A percentile compares a stretch with the other conserved stretches of the same genome.
These are phyloP conservation scores for Teleiodes luculella DNA, from an alignment of 2,888 invertebrate genomes.

Conservation along the genomic window DNA sequence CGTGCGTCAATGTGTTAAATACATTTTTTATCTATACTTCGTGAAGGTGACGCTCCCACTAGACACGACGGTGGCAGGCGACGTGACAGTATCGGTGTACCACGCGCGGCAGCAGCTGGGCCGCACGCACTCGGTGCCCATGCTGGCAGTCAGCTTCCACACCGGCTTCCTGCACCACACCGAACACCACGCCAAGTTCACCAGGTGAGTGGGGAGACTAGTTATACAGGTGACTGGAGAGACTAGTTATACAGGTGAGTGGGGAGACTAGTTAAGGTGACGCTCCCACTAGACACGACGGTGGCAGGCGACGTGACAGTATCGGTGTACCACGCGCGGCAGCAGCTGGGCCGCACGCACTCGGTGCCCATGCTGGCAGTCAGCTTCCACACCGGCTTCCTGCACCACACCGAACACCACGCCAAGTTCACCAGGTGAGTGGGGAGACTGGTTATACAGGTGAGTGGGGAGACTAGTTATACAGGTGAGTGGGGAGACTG, in stretches of 20 bases:
- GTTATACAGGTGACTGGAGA: not conserved
- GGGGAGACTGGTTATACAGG: not conserved
- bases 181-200: slow-evolving; percentile 84
- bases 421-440: slow-evolving; percentile 9
- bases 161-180: slow-evolving; percentile 89
- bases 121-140: slow-evolving; percentile 89
- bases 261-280: too few species aligned
- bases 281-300: slow-evolving; percentile 85
- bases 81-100: slow-evolving; percentile 88
- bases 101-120: slow-evolving; percentile 94
- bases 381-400: slow-evolving; percentile 93
- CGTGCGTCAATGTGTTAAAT: too few species aligned
- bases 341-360: slow-evolving; percentile 89
- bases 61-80: slow-evolving; percentile 89
- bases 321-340: slow-evolving; percentile 90
- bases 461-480: too few species aligned
- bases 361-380: slow-evolving; percentile 92
- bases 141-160: slow-evolving; percentile 92
- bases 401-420: too few species aligned
- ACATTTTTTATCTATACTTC: not conserved
- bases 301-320: slow-evolving; percentile 92
- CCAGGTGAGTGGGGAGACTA: slow-evolving; percentile 58
- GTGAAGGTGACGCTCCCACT: slow-evolving; percentile 79
- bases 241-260: not conserved
- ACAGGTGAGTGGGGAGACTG: too few species aligned